phyloP scores from a whole-genome alignment of 2,888 invertebrate genomes.

The Lydus trimaculatus region DNA sequence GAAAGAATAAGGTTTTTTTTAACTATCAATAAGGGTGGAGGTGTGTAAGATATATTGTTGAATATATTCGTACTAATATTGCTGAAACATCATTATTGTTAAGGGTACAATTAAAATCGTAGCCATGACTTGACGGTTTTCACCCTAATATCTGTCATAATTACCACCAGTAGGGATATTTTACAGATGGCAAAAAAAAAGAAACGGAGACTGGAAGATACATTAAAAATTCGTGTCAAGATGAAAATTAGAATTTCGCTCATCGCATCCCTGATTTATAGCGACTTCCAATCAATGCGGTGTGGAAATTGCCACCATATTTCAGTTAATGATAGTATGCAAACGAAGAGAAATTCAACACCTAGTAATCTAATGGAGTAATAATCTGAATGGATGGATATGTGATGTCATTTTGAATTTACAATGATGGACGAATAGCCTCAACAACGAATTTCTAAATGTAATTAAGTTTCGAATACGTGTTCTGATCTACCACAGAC shows the following conservation, averaged over 20 bases:
- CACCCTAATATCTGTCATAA: neutral
- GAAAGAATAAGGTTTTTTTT: conserved; percentile 35
- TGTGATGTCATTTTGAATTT: conserved; percentile 41
- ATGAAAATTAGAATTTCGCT: conserved; percentile 4
- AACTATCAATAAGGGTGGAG: neutral
- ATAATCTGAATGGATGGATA: conserved; percentile 33
- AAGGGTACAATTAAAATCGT: conserved; percentile 1
- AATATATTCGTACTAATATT: neutral
- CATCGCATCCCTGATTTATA: conserved; percentile 1
- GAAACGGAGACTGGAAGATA: neutral
- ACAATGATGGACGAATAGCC: conserved; percentile 25
- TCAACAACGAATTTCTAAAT: conserved; percentile 35
- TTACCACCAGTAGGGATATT: neutral
- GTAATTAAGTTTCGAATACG: conserved; percentile 50
- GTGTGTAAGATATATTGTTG: neutral
- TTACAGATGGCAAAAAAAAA: neutral
- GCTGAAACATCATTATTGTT: neutral
- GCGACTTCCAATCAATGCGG: conserved; percentile 9
- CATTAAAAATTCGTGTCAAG: neutral
- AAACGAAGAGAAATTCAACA: conserved; percentile 40
- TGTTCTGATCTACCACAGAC: conserved; percentile 42
- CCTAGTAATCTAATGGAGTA: conserved; percentile 30
- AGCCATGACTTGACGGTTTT: neutral
- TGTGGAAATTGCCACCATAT: conserved; percentile 8
- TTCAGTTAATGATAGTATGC: conserved; percentile 28